These are phyloP conservation scores for Sterna hirundo DNA, from an alignment of 2,113 vertebrate species.

Conservation along the genomic window DNA sequence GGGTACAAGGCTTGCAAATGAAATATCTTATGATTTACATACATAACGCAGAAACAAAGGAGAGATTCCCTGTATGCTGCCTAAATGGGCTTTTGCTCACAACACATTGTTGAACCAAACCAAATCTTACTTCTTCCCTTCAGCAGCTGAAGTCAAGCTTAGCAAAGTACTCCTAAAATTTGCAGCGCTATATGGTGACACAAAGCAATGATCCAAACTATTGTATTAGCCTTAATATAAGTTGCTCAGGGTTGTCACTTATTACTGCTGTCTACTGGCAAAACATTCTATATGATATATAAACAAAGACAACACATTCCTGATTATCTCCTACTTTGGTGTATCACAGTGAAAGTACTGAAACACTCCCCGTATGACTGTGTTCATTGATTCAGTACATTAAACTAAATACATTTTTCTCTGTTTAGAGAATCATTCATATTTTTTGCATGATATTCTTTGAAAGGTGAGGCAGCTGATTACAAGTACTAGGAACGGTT, in stretches of 20 bases:
- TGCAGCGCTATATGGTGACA: neutral
- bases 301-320: neutral
- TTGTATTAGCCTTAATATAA: neutral
- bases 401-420: neutral
- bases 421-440: neutral
- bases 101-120: neutral
- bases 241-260: neutral
- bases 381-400: neutral
- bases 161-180: neutral
- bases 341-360: neutral
- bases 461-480: neutral
- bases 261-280: neutral
- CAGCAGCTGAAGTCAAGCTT: neutral
- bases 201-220: neutral
- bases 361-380: neutral
- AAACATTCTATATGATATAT: neutral
- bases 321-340: neutral
- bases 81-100: neutral
- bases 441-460: accelerated
- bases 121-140: neutral
- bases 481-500: neutral
- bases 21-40: neutral
- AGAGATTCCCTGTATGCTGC: neutral
- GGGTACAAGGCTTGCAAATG: neutral
- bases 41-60: neutral